Evolutionary conservation across 2,888 invertebrate genomes (phyloP), one percentile per base, ranked within the genome.

Genomic region (Eristalinus aeneus): DNA sequence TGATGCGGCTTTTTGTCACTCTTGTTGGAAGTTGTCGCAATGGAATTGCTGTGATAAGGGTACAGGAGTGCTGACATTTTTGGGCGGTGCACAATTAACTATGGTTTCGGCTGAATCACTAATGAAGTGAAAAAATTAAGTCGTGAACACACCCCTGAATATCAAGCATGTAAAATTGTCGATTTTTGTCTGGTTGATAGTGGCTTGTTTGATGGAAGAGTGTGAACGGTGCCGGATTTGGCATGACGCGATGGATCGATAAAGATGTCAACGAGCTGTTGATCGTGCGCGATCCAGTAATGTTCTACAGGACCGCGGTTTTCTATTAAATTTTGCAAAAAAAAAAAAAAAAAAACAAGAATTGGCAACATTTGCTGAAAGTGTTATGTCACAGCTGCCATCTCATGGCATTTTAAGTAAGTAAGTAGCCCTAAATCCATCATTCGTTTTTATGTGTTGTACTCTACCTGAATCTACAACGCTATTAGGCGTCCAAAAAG

Each of bases 121-220:
- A 72, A 77, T 76, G 32, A 68, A 56, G 32, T 32, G 56, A 11
- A 16, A 67, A 36, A 10, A 16, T 61, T 23, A 34, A 31, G 39
- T 20, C n/a, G 72, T 65, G 34, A 5, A 27, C 27, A 27, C 78
- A 53, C 65, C 9, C 11, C 36, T 27, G 10, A 72, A 65, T 31
- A 23, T n/a, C 39, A 10, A 60, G 34, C 39, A 31, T 16, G 27
- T 9, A 34, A 12, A 31, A 65, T 72, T 31, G 58, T 36, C 60
- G 12, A 11, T 23, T 27, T 73, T 36, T 32, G 9, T 71, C n/a
- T 46, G n/a, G n/a, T n/a, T 11, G n/a, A n/a, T 32, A 27, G 46
- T 46, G 36, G 27, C 27, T 60, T 65, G 46, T 27, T 64, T 60
- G 31, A n/a, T 20, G 10, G 5, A 65, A 32, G 60, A 46, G 1